A percentile compares a stretch with the other conserved stretches of the same genome.
These are phyloP conservation scores for Hydraecia micacea DNA, from an alignment of 2,888 invertebrate species.

Conservation along the genomic window DNA sequence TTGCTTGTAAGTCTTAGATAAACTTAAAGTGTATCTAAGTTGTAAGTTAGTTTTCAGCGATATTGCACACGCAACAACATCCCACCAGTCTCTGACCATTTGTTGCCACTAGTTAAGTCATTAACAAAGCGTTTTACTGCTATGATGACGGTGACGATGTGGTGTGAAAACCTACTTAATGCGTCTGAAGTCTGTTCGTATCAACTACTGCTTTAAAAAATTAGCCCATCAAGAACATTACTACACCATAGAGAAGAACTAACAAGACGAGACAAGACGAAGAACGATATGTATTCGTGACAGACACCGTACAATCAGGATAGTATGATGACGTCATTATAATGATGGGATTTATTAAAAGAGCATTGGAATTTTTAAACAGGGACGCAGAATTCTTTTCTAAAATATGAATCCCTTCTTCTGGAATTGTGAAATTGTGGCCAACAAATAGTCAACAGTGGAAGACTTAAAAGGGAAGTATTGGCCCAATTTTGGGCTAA, in stretches of 20 bases:
- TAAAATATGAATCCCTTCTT: conserved; percentile 24
- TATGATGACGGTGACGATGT: conserved; percentile 59
- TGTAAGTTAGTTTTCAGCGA: conserved; percentile 14
- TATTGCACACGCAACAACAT: conserved; percentile 59
- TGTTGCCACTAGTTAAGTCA: conserved; percentile 67
- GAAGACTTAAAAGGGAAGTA: conserved; percentile 52
- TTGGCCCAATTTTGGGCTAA: conserved; percentile 10
- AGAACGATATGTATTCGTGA: conserved; percentile 86
- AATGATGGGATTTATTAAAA: conserved; percentile 17
- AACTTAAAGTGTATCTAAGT: neutral
- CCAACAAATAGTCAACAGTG: conserved; percentile 35
- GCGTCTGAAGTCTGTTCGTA: conserved; percentile 51
- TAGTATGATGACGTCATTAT: conserved; percentile 15
- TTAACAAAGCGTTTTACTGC: conserved; percentile 67
- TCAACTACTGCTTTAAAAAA: conserved; percentile 69
- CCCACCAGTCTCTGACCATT: conserved; percentile 68
- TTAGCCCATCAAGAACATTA: conserved; percentile 72
- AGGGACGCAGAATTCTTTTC: conserved; percentile 4
- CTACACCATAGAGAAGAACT: conserved; percentile 74
- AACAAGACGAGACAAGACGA: conserved; percentile 81
- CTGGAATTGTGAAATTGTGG: conserved; percentile 28
- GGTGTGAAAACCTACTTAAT: conserved; percentile 62
- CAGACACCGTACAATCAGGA: conserved; percentile 77
- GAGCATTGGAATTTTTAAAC: neutral
- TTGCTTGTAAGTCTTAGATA: neutral